Evolutionary conservation across 2,113 vertebrate species (phyloP), one percentile per base, ranked within the genome.

Genomic region (Murina feae): DNA sequence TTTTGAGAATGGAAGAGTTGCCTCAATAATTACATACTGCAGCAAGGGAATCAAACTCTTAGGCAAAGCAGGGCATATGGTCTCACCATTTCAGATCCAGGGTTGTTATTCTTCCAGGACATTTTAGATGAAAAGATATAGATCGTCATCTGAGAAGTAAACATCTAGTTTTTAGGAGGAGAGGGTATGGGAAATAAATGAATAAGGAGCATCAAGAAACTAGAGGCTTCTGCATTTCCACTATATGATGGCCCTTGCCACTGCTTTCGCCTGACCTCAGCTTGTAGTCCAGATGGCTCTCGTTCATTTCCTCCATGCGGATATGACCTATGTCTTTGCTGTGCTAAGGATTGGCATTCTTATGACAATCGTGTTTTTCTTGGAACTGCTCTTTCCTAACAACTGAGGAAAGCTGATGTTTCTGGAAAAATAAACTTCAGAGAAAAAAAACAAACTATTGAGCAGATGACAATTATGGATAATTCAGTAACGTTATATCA

Each of bases 401-500:
- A 74, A 92, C 16, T 58, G 55, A 94, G 10, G 12, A 87, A 94
- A 95, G 71, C 55, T 74, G 65, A 82, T 55, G 12, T 90, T 94
- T 80, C 30, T 47, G 35, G 66, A 80, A 80, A 72, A 78, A 39
- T 35, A 86, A 55, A 42, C 30, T 63, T 68, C 79, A 80, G 39
- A 89, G 35, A 58, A 51, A 85, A 87, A 42, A 37, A 74, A 74
- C 14, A 75, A 80, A 63, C 17, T 78, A 90, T 90, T 94, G 90
- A 86, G 44, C 55, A 85, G 86, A 76, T 71, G 65, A 90, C 25
- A 95, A 42, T 49, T 96, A 71, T 49, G 47, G 23, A 6, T 47
- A 75, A 92, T 81, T 92, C 30, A 81, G n/a, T 88, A 95, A 85
- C 49, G 95, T 95, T 90, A 68, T 81, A 30, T 44, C 72, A 92